Conservation (phyloP, 2,113 vertebrate species). For the Rhabdornis inornatus region DNA sequence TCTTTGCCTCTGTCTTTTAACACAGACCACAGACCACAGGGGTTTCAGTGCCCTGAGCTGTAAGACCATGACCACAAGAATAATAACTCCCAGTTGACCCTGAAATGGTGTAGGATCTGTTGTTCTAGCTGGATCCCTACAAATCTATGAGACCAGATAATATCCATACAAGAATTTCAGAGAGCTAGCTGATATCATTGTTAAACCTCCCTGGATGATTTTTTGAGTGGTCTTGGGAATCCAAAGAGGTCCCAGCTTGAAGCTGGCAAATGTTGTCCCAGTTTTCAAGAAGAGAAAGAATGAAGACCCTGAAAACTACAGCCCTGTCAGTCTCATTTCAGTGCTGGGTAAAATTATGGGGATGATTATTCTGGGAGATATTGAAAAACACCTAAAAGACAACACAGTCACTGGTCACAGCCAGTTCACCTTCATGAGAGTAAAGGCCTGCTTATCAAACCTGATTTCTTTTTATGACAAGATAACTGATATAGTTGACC, state of each 20-base stretch:
- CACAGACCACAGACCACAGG: not conserved
- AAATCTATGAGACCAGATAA: not conserved
- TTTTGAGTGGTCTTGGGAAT: not conserved
- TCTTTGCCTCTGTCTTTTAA: not conserved
- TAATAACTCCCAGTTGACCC: not conserved
- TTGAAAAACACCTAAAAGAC: not conserved
- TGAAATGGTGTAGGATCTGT: not conserved
- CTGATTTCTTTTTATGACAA: not conserved
- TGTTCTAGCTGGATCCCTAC: not conserved
- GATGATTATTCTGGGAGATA: not conserved
- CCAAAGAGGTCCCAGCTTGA: not conserved
- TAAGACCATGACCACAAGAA: not conserved
- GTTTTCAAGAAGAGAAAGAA: not conserved
- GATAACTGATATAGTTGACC: fast-evolving
- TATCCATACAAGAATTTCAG: not conserved
- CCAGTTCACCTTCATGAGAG: not conserved
- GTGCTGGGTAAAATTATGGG: not conserved
- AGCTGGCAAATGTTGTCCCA: not conserved
- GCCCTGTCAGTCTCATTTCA: not conserved
- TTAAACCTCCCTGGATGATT: not conserved
- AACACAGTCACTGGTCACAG: not conserved
- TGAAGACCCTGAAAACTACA: not conserved
- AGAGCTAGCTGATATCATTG: not conserved
- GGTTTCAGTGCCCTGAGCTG: not conserved
- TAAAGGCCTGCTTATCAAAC: not conserved